These are phyloP conservation scores for Nerophis lumbriciformis DNA, from an alignment of 2,113 vertebrate genomes.

Conservation along the genomic window DNA sequence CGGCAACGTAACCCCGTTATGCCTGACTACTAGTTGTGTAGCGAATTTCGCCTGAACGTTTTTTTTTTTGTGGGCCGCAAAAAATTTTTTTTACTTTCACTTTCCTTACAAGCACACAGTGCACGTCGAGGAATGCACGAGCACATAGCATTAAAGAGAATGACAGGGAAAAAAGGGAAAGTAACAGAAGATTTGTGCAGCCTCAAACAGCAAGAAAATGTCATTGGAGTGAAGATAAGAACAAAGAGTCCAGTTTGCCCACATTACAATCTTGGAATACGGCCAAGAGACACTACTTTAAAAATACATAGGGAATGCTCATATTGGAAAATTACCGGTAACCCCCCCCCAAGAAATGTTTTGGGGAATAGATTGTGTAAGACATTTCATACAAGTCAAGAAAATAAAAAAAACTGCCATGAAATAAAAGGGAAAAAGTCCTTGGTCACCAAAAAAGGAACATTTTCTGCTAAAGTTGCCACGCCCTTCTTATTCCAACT, in stretches of 20 bases:
- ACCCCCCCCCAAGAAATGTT: constrained; percentile 49
- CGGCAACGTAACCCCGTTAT: constrained; percentile 19
- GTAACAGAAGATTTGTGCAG: constrained; percentile 21
- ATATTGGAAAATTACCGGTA: constrained; percentile 45
- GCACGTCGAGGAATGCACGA: constrained; percentile 28
- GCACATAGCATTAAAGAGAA: constrained; percentile 7
- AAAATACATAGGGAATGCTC: constrained; percentile 25
- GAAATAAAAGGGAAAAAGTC: constrained; percentile 68
- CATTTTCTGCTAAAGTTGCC: constrained; percentile 52
- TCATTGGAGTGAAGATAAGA: background rate
- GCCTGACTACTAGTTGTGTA: constrained; percentile 13
- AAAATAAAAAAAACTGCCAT: constrained; percentile 66
- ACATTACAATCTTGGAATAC: constrained; percentile 36
- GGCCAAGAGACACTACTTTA: constrained; percentile 46
- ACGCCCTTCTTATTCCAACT: constrained; percentile 55
- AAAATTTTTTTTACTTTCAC: background rate
- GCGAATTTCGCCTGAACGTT: constrained; percentile 1
- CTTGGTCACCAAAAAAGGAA: constrained; percentile 61
- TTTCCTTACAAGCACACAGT: constrained; percentile 20
- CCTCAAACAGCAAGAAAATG: constrained; percentile 17
- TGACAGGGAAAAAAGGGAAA: constrained; percentile 7
- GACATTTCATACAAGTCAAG: constrained; percentile 44
- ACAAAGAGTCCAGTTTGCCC: constrained; percentile 41
- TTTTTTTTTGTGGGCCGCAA: constrained; percentile 16
- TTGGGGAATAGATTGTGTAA: constrained; percentile 29